phyloP scores from a whole-genome alignment of 1,140 invertebrate species.

The Amyelois transitella region DNA sequence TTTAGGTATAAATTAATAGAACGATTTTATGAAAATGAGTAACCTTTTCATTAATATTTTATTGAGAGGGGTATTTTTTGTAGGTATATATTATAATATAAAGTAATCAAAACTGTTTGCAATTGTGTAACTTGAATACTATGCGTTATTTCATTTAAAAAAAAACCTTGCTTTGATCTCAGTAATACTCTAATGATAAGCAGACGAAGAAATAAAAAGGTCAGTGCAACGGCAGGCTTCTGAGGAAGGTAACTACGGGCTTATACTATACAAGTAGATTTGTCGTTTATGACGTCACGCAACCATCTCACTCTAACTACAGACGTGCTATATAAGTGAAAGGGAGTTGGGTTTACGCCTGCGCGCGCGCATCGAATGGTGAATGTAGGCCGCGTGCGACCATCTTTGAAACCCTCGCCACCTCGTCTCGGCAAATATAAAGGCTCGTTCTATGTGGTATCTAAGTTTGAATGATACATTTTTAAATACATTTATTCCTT shows the following conservation, averaged over 20 bases:
- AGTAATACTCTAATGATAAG: background rate
- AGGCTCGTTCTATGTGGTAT: constrained; percentile 24
- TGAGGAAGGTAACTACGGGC: constrained; percentile 24
- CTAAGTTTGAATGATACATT: no score
- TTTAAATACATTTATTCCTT: no score
- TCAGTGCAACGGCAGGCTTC: constrained; percentile 17
- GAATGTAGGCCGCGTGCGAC: constrained; percentile 68
- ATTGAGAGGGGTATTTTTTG: no score
- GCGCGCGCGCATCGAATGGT: constrained; percentile 58
- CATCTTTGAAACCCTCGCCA: constrained; percentile 63
- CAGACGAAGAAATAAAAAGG: background rate
- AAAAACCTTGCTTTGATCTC: background rate
- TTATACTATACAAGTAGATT: constrained; percentile 22
- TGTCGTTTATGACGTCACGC: constrained; percentile 29
- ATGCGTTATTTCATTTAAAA: background rate
- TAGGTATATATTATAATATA: no score
- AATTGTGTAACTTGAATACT: background rate
- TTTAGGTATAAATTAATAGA: no score
- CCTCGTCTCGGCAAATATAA: constrained; percentile 49
- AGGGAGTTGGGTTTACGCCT: constrained; percentile 37
- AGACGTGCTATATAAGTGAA: constrained; percentile 17
- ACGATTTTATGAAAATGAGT: no score
- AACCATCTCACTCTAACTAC: constrained; percentile 26
- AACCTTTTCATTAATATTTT: no score
- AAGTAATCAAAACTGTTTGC: no score